Percentiles rank a stretch among this genome's conserved stretches.
Conservation (phyloP, 37 sponge, comb jelly and placozoan species). For the Bolinopsis microptera region DNA sequence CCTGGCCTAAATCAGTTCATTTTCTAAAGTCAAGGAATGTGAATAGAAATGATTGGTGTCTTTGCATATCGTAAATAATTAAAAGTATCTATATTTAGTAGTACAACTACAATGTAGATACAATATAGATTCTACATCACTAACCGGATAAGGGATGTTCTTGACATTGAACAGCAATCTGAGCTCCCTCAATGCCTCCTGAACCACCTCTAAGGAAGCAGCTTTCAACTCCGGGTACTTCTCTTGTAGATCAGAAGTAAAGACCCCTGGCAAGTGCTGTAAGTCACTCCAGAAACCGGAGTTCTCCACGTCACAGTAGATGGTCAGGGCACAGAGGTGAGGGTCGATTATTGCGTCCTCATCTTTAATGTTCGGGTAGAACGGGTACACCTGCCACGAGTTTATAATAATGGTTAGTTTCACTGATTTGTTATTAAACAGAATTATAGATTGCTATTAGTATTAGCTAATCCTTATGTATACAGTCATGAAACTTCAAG, state of each 20-base stretch:
- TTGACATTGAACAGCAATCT: constrained; percentile 10
- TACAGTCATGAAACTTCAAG: too few species aligned
- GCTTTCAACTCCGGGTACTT: background rate
- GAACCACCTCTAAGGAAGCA: constrained; percentile 17
- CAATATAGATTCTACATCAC: too few species aligned
- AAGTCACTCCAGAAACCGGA: constrained; percentile 28
- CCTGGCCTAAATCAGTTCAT: too few species aligned
- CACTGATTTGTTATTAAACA: too few species aligned
- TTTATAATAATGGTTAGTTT: too few species aligned
- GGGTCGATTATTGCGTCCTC: background rate
- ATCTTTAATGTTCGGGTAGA: background rate
- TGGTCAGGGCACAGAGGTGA: constrained; percentile 46
- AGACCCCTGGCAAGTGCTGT: background rate
- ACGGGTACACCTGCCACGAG: constrained; percentile 62
- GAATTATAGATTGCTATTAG: too few species aligned
- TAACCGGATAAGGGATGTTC: constrained; percentile 14
- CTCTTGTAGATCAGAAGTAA: constrained; percentile 38
- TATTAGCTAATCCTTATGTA: too few species aligned
- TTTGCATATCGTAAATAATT: too few species aligned
- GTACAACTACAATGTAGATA: too few species aligned
- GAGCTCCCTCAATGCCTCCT: background rate
- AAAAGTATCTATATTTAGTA: too few species aligned
- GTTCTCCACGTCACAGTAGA: constrained; percentile 43
- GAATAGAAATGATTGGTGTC: too few species aligned
- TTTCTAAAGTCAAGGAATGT: too few species aligned